Evolutionary conservation across 2,888 invertebrate species (phyloP).

Genomic region (Euzophera pinguis): DNA sequence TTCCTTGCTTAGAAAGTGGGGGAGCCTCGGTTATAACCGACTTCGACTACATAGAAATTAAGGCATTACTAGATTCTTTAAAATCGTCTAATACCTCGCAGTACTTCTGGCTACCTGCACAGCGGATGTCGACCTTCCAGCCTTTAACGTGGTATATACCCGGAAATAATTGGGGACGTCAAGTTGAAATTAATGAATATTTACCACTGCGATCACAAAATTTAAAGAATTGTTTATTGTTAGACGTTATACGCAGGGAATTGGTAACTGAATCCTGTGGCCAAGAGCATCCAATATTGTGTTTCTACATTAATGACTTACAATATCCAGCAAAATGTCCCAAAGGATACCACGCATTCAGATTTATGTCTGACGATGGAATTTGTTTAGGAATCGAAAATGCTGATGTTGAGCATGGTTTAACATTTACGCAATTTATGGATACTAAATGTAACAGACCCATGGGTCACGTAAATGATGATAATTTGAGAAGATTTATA

Average conservation of each 20-base stretch:
- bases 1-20: slow-evolving; percentile 61
- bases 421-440: slow-evolving; percentile 46
- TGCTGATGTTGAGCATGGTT: slow-evolving; percentile 30
- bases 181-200: slow-evolving; percentile 31
- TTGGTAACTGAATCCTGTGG: slow-evolving; percentile 51
- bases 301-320: slow-evolving; percentile 58
- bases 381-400: slow-evolving; percentile 60
- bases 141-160: slow-evolving; percentile 71
- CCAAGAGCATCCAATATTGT: slow-evolving; percentile 53
- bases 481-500: slow-evolving; percentile 45
- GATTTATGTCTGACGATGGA: slow-evolving; percentile 52
- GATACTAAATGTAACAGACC: slow-evolving; percentile 45
- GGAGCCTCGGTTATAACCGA: slow-evolving; percentile 62
- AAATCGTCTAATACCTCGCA: slow-evolving; percentile 34
- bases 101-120: slow-evolving; percentile 74
- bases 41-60: slow-evolving; percentile 40
- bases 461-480: slow-evolving; percentile 38
- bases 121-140: slow-evolving; percentile 55
- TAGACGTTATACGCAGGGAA: slow-evolving; percentile 42
- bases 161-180: slow-evolving; percentile 62
- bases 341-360: slow-evolving; percentile 53
- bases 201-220: slow-evolving; percentile 34
- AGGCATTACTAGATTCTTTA: slow-evolving; percentile 49
- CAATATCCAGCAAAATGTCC: slow-evolving; percentile 58
- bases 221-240: slow-evolving; percentile 52